Conservation (phyloP, 2,888 invertebrate genomes). For the Hypomecis punctinalis region DNA sequence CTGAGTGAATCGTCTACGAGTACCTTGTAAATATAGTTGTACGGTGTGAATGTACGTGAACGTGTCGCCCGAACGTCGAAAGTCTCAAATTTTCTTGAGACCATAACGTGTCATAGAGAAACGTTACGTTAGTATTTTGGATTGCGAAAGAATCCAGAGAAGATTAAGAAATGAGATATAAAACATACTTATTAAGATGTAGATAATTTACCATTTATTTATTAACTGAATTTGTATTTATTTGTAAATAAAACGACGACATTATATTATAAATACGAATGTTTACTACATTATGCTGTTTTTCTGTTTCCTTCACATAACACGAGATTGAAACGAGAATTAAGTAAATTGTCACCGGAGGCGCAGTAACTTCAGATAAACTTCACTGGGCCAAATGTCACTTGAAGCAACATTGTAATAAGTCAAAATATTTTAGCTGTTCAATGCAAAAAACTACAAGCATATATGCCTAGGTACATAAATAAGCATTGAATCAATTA, state of each 20-base stretch:
- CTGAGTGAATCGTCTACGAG: conserved; percentile 77
- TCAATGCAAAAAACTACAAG: conserved; percentile 5
- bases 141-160: conserved; percentile 79
- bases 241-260: conserved; percentile 85
- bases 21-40: conserved; percentile 84
- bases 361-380: conserved; percentile 13
- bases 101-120: conserved; percentile 83
- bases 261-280: conserved; percentile 85
- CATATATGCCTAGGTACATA: too few relatives aligned
- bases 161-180: conserved; percentile 85
- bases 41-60: conserved; percentile 85
- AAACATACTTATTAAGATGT: conserved; percentile 84
- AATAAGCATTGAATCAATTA: neutral
- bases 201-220: conserved; percentile 86
- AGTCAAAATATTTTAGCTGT: conserved; percentile 12
- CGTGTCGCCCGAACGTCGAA: conserved; percentile 84
- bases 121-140: conserved; percentile 81
- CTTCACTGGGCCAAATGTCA: conserved; percentile 18
- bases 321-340: neutral
- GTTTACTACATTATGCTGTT: conserved; percentile 83
- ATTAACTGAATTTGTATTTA: conserved; percentile 86
- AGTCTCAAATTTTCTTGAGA: conserved; percentile 85
- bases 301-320: conserved; percentile 61
- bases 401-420: conserved; percentile 16
- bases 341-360: conserved; percentile 5